A percentile compares a stretch with the other conserved stretches of the same genome.
Conservation (phyloP, 92 coral and sea anemone genomes). For the Paramuricea clavata region DNA sequence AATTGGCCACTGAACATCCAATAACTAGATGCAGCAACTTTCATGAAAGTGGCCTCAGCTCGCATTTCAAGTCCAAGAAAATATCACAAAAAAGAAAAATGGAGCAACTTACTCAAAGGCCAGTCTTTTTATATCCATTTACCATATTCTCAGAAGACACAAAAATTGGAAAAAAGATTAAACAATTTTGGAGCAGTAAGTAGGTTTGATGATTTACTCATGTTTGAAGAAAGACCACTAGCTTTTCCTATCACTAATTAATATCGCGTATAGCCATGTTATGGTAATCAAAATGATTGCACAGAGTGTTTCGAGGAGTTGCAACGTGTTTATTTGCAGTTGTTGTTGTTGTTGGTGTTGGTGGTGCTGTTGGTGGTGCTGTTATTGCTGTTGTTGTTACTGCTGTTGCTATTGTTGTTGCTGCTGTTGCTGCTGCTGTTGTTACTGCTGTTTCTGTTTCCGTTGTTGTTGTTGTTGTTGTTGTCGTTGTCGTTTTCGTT, state of each 20-base stretch:
- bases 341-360: no score
- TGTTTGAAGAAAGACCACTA: no score
- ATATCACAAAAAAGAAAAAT: not conserved
- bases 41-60: not conserved
- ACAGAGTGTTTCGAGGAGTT: no score
- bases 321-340: no score
- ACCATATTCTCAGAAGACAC: slow-evolving; percentile 57
- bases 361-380: no score
- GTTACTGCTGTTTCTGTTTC: not conserved
- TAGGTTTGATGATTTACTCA: not conserved
- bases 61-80: not conserved
- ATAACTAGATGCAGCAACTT: not conserved
- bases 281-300: no score
- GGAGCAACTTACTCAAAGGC: slow-evolving; percentile 60
- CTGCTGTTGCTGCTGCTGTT: not conserved
- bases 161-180: slow-evolving; percentile 71
- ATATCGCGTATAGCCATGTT: no score
- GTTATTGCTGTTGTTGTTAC: no score
- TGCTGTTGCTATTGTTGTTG: not conserved
- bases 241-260: no score
- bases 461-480: not conserved
- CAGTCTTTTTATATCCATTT: slow-evolving; percentile 80
- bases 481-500: no score
- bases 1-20: not conserved
- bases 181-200: slow-evolving; percentile 83